These are phyloP conservation scores for Parus major DNA, from an alignment of 2,113 vertebrate species.

Conservation along the genomic window DNA sequence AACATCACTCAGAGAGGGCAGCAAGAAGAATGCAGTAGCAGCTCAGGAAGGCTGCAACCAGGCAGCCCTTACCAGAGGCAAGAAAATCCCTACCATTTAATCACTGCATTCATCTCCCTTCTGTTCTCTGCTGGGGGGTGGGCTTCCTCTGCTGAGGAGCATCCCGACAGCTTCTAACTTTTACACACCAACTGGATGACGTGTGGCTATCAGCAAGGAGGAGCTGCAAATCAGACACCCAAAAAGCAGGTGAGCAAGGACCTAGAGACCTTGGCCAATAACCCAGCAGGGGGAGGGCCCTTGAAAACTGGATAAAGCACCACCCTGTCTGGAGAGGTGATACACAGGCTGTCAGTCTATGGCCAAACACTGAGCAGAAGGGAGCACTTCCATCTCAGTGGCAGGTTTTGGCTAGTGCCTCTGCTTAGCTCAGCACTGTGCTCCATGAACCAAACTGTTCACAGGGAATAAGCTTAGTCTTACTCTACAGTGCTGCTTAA, in stretches of 20 bases:
- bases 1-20: background rate
- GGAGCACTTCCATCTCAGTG: background rate
- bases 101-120: background rate
- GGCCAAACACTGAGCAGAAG: background rate
- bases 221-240: background rate
- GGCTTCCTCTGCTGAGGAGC: background rate
- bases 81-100: background rate
- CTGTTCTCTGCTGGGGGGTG: background rate
- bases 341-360: background rate
- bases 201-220: background rate
- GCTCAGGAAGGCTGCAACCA: background rate
- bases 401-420: background rate
- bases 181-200: background rate
- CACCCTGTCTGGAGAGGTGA: background rate
- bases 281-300: background rate
- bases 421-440: background rate
- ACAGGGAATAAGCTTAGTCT: background rate
- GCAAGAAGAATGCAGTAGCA: background rate
- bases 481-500: background rate
- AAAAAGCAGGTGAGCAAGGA: background rate
- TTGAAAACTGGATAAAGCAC: background rate
- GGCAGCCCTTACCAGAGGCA: background rate
- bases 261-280: background rate
- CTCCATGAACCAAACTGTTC: background rate
- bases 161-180: background rate